These are phyloP conservation scores for Athene noctua DNA, from an alignment of 2,113 vertebrate genomes.

Conservation along the genomic window DNA sequence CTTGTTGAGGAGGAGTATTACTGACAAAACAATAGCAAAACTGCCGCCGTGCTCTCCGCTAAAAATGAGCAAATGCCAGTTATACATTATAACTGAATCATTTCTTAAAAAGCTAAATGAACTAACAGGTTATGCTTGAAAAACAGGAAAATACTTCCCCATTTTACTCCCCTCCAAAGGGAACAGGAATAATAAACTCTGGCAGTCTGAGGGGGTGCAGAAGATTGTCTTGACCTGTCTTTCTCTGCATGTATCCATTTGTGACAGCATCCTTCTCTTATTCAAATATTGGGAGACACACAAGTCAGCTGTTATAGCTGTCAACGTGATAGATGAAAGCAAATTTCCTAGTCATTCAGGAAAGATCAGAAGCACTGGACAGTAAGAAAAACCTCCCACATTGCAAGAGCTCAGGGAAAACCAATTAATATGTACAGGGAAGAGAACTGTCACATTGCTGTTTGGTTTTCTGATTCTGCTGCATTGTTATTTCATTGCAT, in stretches of 20 bases:
- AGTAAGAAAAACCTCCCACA: background rate
- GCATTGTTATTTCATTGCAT: background rate
- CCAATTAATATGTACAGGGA: background rate
- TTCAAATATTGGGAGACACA: background rate
- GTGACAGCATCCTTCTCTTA: background rate
- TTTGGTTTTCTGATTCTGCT: background rate
- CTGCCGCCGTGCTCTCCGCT: background rate
- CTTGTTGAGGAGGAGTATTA: conserved; percentile 2
- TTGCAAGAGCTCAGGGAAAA: background rate
- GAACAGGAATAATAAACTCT: background rate
- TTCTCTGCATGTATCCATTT: background rate
- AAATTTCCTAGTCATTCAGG: background rate
- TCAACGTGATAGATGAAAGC: background rate
- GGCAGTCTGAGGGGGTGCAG: background rate
- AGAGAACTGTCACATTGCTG: background rate
- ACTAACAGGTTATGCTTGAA: conserved; percentile 20
- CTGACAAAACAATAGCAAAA: background rate
- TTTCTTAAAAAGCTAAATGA: background rate
- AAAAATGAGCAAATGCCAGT: background rate
- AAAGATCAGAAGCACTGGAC: background rate
- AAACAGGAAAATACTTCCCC: conserved; percentile 2
- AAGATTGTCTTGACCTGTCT: background rate
- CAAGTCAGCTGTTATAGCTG: background rate
- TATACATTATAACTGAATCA: background rate
- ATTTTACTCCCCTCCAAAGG: background rate